Evolutionary conservation across 1,140 invertebrate species (phyloP), one percentile per base, ranked within the genome.

Genomic region (Panagrolaimus sp.): DNA sequence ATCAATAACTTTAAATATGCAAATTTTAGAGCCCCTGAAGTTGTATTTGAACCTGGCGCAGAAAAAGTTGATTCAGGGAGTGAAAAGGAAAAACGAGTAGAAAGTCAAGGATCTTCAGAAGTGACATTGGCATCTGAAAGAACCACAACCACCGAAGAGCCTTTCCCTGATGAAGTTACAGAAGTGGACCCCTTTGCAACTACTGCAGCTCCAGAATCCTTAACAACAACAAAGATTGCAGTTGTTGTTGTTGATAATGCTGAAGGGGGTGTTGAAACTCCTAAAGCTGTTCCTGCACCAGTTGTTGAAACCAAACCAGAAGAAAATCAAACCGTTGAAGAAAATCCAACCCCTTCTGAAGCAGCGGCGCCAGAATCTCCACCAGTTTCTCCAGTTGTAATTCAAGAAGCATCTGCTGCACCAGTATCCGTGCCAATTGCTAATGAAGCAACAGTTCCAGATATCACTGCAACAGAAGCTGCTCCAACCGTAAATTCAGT

Each of bases 151-250:
- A 28, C 21, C 21, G 52, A 58, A 58, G 52, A 58, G 17, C 21
- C 52, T n/a, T 58, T 58, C 17, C 52, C 52, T 12, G 14, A 12
- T n/a, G 52, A 58, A 21, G 52, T 58, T n/a, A 58, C 15, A 2
- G 52, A 58, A 58, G 52, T 21, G 14, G 52, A 58, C 5, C 52
- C 52, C 52, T 58, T 58, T 28, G 52, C 52, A 21, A 58, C 52
- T 3, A 58, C 52, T 14, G 52, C 52, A 12, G 52, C 52, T 2
- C 52, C 52, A 12, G 21, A 58, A 21, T 26, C 28, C 10, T 26
- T 28, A 12, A 58, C 52, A n/a, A 3, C 14, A 8, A 58, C 28
- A 12, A 58, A 58, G 17, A 28, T 28, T 58, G 52, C 21, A 4
- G 52, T 58, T 58, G 52, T 58, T 21, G 52, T 58, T 5, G 52